Evolutionary conservation across 2,888 invertebrate genomes (phyloP).

Genomic region (Campoplex capitator): DNA sequence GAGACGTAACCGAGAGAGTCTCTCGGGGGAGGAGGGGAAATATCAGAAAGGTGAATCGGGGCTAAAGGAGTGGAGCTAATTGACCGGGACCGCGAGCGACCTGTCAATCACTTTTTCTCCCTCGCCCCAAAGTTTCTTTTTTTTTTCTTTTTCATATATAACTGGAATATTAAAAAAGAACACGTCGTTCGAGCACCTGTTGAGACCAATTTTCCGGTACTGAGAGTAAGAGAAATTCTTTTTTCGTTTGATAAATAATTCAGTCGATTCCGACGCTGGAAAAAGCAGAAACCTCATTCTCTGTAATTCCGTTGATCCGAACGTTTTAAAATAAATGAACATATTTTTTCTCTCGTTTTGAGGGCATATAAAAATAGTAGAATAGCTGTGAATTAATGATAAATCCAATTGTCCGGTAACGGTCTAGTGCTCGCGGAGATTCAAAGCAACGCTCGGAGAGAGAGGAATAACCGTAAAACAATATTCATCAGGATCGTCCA

Average conservation of each 20-base stretch:
- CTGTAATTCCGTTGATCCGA: background rate
- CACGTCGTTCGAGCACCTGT: constrained; percentile 28
- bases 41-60: constrained; percentile 39
- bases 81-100: constrained; percentile 49
- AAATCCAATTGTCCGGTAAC: background rate
- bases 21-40: background rate
- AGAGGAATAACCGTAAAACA: constrained; percentile 6
- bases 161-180: background rate
- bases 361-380: background rate
- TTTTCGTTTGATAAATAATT: background rate
- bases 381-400: constrained; percentile 14
- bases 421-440: background rate
- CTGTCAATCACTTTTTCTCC: constrained; percentile 52
- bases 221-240: background rate
- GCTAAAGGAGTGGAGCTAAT: constrained; percentile 50
- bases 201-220: constrained; percentile 27
- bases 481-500: background rate
- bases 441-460: background rate
- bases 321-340: background rate
- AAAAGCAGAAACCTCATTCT: background rate
- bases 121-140: background rate
- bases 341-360: background rate
- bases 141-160: background rate
- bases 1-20: constrained; percentile 4
- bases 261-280: background rate